phyloP scores from a whole-genome alignment of 2,113 vertebrate genomes.

The Cynocephalus volans region DNA sequence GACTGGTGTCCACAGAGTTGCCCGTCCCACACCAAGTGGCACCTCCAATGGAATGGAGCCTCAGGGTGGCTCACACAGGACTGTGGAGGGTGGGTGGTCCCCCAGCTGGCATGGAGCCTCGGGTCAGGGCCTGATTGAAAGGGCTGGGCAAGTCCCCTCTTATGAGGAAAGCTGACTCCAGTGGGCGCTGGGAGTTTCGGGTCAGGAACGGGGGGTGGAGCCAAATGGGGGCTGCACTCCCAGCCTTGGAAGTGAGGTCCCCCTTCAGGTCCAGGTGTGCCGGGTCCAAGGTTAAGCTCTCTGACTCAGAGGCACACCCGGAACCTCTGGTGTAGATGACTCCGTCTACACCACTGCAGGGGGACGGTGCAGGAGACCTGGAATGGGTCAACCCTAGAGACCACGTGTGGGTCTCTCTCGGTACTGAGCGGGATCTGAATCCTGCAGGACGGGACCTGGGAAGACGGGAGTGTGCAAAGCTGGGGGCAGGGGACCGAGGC shows the following conservation, averaged over 20 bases:
- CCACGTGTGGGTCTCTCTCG: not conserved
- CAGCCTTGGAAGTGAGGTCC: not conserved
- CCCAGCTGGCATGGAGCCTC: not conserved
- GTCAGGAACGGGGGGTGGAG: not conserved
- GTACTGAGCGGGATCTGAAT: too few relatives aligned
- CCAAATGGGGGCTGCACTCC: not conserved
- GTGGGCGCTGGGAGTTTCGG: not conserved
- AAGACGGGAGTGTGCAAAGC: not conserved
- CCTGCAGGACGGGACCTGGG: not conserved
- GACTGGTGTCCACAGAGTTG: too few relatives aligned
- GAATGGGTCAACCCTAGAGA: too few relatives aligned
- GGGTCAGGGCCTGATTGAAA: not conserved
- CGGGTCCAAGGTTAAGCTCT: not conserved
- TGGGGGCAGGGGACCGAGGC: not conserved
- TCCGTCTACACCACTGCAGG: not conserved
- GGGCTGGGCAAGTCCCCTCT: not conserved
- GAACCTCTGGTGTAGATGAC: too few relatives aligned
- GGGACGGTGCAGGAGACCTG: not conserved
- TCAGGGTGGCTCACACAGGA: not conserved
- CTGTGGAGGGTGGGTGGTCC: not conserved
- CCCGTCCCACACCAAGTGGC: not conserved
- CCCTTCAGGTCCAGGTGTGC: not conserved
- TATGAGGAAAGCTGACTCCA: rapidly evolving
- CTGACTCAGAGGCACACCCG: too few relatives aligned
- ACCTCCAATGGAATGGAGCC: not conserved